Evolutionary conservation across 2,797 vertebrate species (phyloP).

Genomic region (Anabas testudineus): DNA sequence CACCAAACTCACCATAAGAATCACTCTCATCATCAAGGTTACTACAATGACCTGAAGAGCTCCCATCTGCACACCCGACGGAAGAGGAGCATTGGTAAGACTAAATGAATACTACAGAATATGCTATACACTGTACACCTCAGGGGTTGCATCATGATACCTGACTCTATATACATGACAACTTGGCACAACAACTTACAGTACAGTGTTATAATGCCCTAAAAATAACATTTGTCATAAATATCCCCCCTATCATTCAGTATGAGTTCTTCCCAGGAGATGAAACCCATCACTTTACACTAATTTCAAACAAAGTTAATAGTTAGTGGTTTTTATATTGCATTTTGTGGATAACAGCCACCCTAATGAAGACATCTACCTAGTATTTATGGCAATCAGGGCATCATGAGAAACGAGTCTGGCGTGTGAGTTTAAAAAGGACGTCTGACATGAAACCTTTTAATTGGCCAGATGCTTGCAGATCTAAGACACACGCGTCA

Average conservation of each 20-base stretch:
- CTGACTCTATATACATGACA: slow-evolving; percentile 34
- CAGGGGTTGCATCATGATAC: slow-evolving; percentile 48
- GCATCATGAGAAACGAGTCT: slow-evolving; percentile 65
- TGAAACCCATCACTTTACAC: slow-evolving; percentile 66
- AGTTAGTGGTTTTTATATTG: slow-evolving; percentile 71
- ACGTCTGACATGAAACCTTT: slow-evolving; percentile 71
- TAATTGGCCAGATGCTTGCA: slow-evolving; percentile 74
- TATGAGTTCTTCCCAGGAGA: slow-evolving; percentile 61
- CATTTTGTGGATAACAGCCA: slow-evolving; percentile 62
- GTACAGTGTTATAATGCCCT: slow-evolving; percentile 29
- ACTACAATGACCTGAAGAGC: slow-evolving; percentile 89
- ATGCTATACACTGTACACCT: not conserved
- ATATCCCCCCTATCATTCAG: slow-evolving; percentile 29
- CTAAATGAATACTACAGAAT: not conserved
- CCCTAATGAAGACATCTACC: slow-evolving; percentile 73
- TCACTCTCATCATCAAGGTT: slow-evolving; percentile 79
- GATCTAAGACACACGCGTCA: slow-evolving; percentile 76
- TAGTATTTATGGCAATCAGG: slow-evolving; percentile 70
- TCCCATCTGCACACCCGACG: slow-evolving; percentile 91
- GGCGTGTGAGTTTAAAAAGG: slow-evolving; percentile 63
- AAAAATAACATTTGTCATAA: slow-evolving; percentile 53
- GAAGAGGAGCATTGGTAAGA: slow-evolving; percentile 94
- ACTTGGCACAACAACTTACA: slow-evolving; percentile 25
- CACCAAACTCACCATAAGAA: slow-evolving; percentile 84
- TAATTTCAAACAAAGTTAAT: slow-evolving; percentile 70